Conservation (phyloP, 2,888 invertebrate species). For the Ptilodon capucinus region DNA sequence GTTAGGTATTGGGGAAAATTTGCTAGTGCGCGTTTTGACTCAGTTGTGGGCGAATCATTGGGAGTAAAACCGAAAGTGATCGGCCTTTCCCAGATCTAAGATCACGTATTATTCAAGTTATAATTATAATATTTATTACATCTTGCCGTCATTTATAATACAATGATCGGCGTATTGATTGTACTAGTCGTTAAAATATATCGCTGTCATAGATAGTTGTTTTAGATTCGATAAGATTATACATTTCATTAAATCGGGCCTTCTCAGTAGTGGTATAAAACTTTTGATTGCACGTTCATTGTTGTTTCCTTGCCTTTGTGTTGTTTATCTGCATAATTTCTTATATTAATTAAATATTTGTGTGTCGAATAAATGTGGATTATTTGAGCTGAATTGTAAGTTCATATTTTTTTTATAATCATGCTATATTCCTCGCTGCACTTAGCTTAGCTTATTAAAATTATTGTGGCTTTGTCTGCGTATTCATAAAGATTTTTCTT, state of each 20-base stretch:
- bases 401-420: neutral
- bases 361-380: neutral
- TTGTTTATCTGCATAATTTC: neutral
- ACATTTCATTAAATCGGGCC: constrained; percentile 20
- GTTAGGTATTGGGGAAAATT: too few species aligned
- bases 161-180: constrained; percentile 31
- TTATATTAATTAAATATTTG: neutral
- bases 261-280: constrained; percentile 13
- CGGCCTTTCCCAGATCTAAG: constrained; percentile 17
- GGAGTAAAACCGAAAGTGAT: constrained; percentile 6
- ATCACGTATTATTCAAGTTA: constrained; percentile 4
- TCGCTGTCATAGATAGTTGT: constrained; percentile 22
- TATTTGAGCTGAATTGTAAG: neutral
- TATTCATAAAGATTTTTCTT: too few species aligned
- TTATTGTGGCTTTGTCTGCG: too few species aligned
- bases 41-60: too few species aligned
- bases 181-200: constrained; percentile 11
- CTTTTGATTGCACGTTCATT: constrained; percentile 6
- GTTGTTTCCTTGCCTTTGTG: neutral
- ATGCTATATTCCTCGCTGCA: neutral
- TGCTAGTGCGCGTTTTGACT: too few species aligned
- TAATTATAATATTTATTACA: constrained; percentile 7
- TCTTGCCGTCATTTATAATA: constrained; percentile 23
- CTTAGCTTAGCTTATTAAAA: neutral
- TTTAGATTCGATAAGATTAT: constrained; percentile 40